Evolutionary conservation across 2,113 vertebrate species (phyloP).

Genomic region (Hemiprocne comata): DNA sequence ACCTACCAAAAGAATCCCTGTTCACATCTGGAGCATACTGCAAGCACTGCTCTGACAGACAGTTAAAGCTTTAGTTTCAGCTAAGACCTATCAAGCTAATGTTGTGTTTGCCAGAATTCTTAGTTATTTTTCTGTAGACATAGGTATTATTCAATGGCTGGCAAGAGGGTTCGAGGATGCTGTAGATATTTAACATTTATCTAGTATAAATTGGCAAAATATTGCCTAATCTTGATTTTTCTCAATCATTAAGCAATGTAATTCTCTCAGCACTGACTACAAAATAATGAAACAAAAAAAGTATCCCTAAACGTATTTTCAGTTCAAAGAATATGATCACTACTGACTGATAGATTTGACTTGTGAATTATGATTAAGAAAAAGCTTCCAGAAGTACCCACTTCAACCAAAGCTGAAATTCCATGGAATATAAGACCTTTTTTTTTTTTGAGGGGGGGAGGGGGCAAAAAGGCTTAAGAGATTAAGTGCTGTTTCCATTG

Average conservation of each 20-base stretch:
- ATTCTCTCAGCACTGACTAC: neutral
- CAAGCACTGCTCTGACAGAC: neutral
- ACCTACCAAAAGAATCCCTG: neutral
- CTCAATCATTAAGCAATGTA: neutral
- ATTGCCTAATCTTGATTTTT: constrained; percentile 10
- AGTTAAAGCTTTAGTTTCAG: neutral
- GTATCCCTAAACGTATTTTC: neutral
- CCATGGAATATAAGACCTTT: neutral
- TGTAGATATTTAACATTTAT: neutral
- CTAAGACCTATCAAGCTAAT: neutral
- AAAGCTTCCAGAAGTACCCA: neutral
- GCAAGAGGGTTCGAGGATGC: neutral
- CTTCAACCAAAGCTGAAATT: neutral
- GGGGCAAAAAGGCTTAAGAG: neutral
- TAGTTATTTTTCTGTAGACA: neutral
- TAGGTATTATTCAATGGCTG: neutral
- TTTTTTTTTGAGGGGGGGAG: neutral
- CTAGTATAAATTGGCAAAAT: neutral
- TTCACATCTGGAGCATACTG: neutral
- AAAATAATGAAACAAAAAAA: neutral
- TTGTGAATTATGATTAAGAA: neutral
- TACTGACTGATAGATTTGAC: neutral
- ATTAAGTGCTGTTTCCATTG: neutral
- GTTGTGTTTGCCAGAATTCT: neutral
- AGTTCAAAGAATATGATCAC: neutral